Evolutionary conservation across 2,113 vertebrate genomes (phyloP).

Genomic region (Trematomus loennbergii): DNA sequence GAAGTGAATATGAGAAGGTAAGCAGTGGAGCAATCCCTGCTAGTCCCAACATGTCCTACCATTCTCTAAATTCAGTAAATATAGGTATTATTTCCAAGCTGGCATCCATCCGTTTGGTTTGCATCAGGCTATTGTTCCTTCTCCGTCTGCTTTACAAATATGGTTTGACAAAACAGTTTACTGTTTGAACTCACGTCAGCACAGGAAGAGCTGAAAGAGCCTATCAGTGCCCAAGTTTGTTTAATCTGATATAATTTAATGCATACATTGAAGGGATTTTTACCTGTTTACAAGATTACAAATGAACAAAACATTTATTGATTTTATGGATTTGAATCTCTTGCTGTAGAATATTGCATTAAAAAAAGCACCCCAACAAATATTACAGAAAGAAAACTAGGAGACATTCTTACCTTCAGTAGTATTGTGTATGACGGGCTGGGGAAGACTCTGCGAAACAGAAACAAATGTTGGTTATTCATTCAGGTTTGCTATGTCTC

Average conservation of each 20-base stretch:
- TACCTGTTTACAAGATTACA: too few relatives aligned
- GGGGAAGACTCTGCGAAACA: constrained; percentile 77
- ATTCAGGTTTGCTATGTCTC: neutral
- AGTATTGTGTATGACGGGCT: constrained; percentile 68
- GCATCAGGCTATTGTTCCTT: neutral
- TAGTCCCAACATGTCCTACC: constrained; percentile 7
- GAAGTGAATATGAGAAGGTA: constrained; percentile 23
- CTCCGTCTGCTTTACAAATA: neutral
- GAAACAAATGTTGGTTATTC: neutral
- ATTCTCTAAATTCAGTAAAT: neutral
- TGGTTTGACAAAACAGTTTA: neutral
- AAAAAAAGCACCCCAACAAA: neutral
- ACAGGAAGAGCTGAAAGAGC: too few relatives aligned
- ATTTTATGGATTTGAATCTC: neutral
- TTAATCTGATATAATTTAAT: too few relatives aligned
- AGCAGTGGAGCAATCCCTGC: constrained; percentile 28
- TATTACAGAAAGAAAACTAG: constrained; percentile 4
- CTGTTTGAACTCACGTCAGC: too few relatives aligned
- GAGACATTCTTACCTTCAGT: constrained; percentile 76
- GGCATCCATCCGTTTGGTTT: constrained; percentile 8
- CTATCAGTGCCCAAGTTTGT: too few relatives aligned
- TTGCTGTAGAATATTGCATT: neutral
- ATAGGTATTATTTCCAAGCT: neutral
- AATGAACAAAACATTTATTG: too few relatives aligned
- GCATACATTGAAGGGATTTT: too few relatives aligned